Evolutionary conservation across 2,888 invertebrate genomes (phyloP).

Genomic region (Pandemis corylana): DNA sequence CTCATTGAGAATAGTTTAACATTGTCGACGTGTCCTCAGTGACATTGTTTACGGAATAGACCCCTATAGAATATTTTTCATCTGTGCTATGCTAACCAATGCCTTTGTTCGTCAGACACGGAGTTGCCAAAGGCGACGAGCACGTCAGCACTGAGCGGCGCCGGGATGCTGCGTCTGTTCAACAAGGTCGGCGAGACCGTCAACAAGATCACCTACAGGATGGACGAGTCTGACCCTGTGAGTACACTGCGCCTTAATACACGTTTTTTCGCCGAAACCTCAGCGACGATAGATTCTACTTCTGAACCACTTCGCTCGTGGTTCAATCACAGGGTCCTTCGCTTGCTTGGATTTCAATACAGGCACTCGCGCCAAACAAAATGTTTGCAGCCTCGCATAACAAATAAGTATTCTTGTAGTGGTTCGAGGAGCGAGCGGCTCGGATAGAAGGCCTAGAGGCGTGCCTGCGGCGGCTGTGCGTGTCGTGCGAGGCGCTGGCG

Average conservation of each 20-base stretch:
- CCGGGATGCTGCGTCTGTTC: constrained; percentile 96
- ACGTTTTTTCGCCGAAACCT: too few species aligned
- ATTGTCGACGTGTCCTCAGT: too few species aligned
- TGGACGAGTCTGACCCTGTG: constrained; percentile 99
- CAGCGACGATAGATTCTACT: too few species aligned
- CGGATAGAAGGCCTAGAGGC: constrained; percentile 96
- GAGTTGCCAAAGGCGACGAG: constrained; percentile 98
- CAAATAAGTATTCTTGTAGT: constrained; percentile 81
- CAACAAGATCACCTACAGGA: constrained; percentile 98
- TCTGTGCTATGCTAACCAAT: not conserved
- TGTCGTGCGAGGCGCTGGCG: constrained; percentile 94
- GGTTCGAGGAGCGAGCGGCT: constrained; percentile 98
- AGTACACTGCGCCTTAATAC: constrained; percentile 58
- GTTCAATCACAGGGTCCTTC: too few species aligned
- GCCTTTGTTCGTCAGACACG: constrained; percentile 82
- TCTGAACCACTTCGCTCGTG: too few species aligned
- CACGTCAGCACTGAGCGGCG: constrained; percentile 97
- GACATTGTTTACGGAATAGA: too few species aligned
- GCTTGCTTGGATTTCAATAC: too few species aligned
- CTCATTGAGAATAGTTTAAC: too few species aligned
- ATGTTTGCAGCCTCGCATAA: too few species aligned
- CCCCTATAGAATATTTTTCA: too few species aligned
- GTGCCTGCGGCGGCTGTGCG: constrained; percentile 93
- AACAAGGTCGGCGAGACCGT: constrained; percentile 98
- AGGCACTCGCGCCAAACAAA: too few species aligned